These are phyloP conservation scores for Nannoperca obscura DNA, from an alignment of 2,797 vertebrate species.

Conservation along the genomic window DNA sequence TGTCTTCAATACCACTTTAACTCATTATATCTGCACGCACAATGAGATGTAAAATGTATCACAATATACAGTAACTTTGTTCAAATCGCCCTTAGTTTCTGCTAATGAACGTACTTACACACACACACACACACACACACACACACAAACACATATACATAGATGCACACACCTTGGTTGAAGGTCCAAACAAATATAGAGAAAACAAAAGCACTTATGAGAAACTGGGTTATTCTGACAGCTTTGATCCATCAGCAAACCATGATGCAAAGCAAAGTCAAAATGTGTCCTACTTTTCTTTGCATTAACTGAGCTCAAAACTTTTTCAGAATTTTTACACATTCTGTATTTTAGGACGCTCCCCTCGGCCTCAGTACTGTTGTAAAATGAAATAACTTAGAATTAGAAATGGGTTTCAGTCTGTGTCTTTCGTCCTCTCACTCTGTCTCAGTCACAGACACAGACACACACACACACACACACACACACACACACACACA, in stretches of 20 bases:
- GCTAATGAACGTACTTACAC: constrained; percentile 59
- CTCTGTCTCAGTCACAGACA: constrained; percentile 35
- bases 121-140: background rate
- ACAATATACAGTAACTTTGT: constrained; percentile 67
- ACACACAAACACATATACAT: background rate
- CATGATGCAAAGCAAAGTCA: constrained; percentile 69
- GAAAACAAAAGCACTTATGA: constrained; percentile 58
- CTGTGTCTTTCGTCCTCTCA: constrained; percentile 29
- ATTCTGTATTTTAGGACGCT: constrained; percentile 62
- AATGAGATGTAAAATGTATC: constrained; percentile 77
- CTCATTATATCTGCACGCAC: constrained; percentile 75
- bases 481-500: constrained; percentile 18
- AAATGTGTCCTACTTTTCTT: constrained; percentile 75
- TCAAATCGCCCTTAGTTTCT: constrained; percentile 57
- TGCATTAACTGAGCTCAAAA: constrained; percentile 67
- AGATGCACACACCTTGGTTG: constrained; percentile 44
- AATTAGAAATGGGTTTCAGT: constrained; percentile 71
- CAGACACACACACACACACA: constrained; percentile 13
- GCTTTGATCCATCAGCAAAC: constrained; percentile 78
- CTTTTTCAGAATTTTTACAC: constrained; percentile 58
- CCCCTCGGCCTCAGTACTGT: constrained; percentile 39
- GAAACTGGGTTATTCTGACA: constrained; percentile 73
- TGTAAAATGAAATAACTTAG: constrained; percentile 65
- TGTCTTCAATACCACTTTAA: constrained; percentile 73
- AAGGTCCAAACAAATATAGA: constrained; percentile 66